Conservation (phyloP, 2,797 vertebrate genomes). For the Erethizon dorsatum region DNA sequence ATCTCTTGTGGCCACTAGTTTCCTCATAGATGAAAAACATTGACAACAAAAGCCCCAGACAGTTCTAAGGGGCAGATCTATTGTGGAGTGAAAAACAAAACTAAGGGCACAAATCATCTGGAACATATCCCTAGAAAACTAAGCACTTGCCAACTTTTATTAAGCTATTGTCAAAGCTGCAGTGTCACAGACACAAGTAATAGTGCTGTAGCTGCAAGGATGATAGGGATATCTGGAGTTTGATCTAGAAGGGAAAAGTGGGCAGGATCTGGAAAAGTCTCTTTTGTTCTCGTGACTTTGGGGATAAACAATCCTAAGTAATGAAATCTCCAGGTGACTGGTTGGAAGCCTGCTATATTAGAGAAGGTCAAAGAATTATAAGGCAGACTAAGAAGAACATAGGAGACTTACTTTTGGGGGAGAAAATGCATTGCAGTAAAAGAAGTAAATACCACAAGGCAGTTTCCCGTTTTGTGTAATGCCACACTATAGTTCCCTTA, state of each 20-base stretch:
- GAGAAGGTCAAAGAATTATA: slow-evolving; percentile 50
- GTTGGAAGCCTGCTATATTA: not conserved
- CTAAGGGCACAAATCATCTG: not conserved
- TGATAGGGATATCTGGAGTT: not conserved
- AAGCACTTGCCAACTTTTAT: not conserved
- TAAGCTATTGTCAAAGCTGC: not conserved
- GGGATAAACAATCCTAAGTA: slow-evolving; percentile 28
- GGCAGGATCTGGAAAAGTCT: not conserved
- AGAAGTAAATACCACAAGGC: not conserved
- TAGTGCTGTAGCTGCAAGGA: not conserved
- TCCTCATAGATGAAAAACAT: not conserved
- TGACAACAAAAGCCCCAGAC: not conserved
- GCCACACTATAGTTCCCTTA: not conserved
- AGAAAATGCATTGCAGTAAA: not conserved
- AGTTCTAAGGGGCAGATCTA: not conserved
- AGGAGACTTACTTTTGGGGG: not conserved
- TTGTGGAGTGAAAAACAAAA: not conserved
- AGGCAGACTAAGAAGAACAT: not conserved
- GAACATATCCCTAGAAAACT: not conserved
- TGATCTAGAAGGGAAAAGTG: not conserved
- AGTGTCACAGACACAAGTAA: not conserved
- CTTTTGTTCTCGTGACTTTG: not conserved
- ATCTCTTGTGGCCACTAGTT: not conserved
- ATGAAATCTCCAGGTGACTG: slow-evolving; percentile 45
- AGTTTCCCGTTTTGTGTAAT: not conserved